Evolutionary conservation across 1,140 invertebrate species (phyloP).

Genomic region (Tetramorium simillimum): DNA sequence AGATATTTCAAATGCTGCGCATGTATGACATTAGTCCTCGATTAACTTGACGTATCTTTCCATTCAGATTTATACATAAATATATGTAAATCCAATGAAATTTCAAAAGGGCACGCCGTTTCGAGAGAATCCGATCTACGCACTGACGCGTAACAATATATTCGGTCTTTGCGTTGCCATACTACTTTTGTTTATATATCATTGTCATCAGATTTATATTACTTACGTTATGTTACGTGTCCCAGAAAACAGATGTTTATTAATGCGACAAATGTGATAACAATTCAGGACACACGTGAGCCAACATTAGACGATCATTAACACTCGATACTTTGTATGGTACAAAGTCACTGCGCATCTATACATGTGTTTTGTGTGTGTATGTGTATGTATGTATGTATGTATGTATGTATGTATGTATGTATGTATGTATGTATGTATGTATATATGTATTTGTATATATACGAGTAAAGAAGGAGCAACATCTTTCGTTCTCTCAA

Average conservation of each 20-base stretch:
- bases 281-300: conserved; percentile 51
- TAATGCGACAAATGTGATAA: conserved; percentile 6
- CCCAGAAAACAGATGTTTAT: conserved; percentile 24
- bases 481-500: conserved; percentile 48
- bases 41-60: neutral
- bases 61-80: conserved; percentile 11
- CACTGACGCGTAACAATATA: neutral
- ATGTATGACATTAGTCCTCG: neutral
- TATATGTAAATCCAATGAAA: conserved; percentile 29
- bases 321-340: conserved; percentile 50
- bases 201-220: conserved; percentile 21
- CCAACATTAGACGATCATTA: conserved; percentile 38
- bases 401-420: neutral
- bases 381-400: neutral
- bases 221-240: conserved; percentile 38
- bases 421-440: conserved; percentile 5
- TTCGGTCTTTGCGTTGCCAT: neutral
- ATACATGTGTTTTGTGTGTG: neutral
- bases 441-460: conserved; percentile 1
- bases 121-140: conserved; percentile 4
- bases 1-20: neutral
- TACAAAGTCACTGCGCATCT: conserved; percentile 53
- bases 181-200: neutral
- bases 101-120: neutral
- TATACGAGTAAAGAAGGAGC: conserved; percentile 42